Conservation (phyloP, 1,140 invertebrate genomes). For the Pseudachorutes palmiensis region DNA sequence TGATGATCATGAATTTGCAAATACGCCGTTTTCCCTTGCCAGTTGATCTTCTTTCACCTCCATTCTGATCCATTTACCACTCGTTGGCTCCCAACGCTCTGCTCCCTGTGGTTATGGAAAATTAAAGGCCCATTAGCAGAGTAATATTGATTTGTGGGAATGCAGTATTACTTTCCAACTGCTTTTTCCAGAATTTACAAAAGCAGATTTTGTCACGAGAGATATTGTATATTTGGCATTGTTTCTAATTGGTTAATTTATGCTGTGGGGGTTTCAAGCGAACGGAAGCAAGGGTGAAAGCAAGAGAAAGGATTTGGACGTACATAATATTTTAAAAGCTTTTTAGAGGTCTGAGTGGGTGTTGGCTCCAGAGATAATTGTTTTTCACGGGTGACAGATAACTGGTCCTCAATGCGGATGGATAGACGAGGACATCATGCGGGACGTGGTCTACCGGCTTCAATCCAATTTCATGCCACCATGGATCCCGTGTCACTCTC, state of each 20-base stretch:
- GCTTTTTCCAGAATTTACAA: neutral
- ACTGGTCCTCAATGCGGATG: conserved; percentile 71
- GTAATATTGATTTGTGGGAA: too few species aligned
- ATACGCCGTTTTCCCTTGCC: neutral
- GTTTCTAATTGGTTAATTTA: neutral
- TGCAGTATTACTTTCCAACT: too few species aligned
- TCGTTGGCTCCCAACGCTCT: conserved; percentile 10
- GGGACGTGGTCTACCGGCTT: conserved; percentile 56
- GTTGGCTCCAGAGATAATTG: conserved; percentile 76
- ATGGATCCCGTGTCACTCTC: conserved; percentile 66
- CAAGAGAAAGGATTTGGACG: neutral
- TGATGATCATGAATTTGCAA: too few species aligned
- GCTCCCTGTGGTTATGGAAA: neutral
- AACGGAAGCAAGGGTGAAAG: neutral
- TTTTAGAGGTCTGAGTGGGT: conserved; percentile 67
- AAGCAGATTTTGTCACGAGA: neutral
- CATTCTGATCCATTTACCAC: conserved; percentile 1
- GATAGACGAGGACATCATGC: conserved; percentile 52
- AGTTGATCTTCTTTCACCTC: neutral
- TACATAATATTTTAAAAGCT: neutral
- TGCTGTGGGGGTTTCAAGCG: neutral
- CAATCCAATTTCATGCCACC: conserved; percentile 64
- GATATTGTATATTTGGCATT: neutral
- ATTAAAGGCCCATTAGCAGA: neutral
- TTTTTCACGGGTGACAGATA: conserved; percentile 80